These are phyloP conservation scores for Porites rus DNA, from an alignment of 92 coral and sea anemone species.

Conservation along the genomic window DNA sequence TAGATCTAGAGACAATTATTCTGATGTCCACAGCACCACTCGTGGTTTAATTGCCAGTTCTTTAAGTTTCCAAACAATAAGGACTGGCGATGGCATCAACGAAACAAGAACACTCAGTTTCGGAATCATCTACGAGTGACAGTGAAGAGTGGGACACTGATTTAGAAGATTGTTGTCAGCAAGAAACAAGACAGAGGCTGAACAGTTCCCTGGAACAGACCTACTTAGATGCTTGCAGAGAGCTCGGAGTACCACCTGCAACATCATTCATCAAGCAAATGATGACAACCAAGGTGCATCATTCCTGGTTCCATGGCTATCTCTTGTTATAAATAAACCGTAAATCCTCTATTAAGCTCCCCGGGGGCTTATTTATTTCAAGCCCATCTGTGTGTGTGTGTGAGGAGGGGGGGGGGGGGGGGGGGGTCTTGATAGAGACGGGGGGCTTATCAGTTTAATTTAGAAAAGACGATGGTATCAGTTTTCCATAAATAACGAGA, in stretches of 20 bases:
- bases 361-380: too few relatives aligned
- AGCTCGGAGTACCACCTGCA: conserved; percentile 57
- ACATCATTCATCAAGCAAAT: conserved; percentile 57
- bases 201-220: conserved; percentile 10
- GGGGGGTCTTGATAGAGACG: too few relatives aligned
- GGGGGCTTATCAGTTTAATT: too few relatives aligned
- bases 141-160: conserved; percentile 72
- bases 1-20: not conserved
- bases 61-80: not conserved
- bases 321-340: not conserved
- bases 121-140: conserved; percentile 2
- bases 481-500: too few relatives aligned
- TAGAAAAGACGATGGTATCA: too few relatives aligned
- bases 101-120: not conserved
- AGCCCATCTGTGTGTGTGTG: too few relatives aligned
- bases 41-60: not conserved
- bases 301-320: not conserved
- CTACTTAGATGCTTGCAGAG: conserved; percentile 51
- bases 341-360: not conserved
- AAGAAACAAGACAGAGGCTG: not conserved
- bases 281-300: not conserved
- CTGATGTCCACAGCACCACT: not conserved
- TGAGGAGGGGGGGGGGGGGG: too few relatives aligned
- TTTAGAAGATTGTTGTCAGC: conserved; percentile 32
- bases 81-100: not conserved